Base-by-base conservation (phyloP, 2,797 vertebrate species). In the Syngnathus rostellatus region DNA sequence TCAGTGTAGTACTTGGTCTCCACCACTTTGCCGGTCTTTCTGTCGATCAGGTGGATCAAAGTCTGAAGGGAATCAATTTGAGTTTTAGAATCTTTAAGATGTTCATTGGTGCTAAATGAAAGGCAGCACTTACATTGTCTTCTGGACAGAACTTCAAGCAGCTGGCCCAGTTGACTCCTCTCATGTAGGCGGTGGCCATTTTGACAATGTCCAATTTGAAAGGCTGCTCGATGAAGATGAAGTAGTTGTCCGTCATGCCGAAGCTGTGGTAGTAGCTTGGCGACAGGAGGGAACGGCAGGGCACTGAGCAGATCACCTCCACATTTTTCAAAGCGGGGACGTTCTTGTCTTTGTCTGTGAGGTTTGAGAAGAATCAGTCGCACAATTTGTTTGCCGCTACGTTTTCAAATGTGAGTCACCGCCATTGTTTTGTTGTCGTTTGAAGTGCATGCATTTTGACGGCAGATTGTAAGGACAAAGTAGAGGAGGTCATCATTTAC, bases 241-340 rank as follows among this genome's bases (percentile, higher is more conserved):
- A 78, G 79, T 95, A 96, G 85, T 95, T 95, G 53, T 96, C 93
- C 0, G 94, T 93, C 81, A 98, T 82, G 50, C 95, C 94, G 25
- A 99, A 98, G 86, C 96, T 99, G 84, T 99, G 96, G 79, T 93
- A 94, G 85, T 97, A 99, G 89, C 94, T 96, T 19, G 95, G 97
- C 1, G 85, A 90, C 61, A 97, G 90, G 64, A 96, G 86, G 0
- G 93, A 93, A 55, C 74, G 90, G 67, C 94, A 93, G 21, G 94
- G 89, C 54, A 98, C 43, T 1, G 92, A 89, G 77, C 91, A 94
- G 43, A 96, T 9, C 45, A 93, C 89, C 83, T 97, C 92, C 0
- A 81, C 25, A 1, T 89, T 89, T 78, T 93, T 94, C 83, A 95
- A 76, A 2, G 76, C 83, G 0, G 84, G 80, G 67, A 68, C 87